Percentiles rank a stretch among this genome's conserved stretches.
Evolutionary conservation across 2,797 vertebrate species (phyloP).

Genomic region (Tarsius wallacei): DNA sequence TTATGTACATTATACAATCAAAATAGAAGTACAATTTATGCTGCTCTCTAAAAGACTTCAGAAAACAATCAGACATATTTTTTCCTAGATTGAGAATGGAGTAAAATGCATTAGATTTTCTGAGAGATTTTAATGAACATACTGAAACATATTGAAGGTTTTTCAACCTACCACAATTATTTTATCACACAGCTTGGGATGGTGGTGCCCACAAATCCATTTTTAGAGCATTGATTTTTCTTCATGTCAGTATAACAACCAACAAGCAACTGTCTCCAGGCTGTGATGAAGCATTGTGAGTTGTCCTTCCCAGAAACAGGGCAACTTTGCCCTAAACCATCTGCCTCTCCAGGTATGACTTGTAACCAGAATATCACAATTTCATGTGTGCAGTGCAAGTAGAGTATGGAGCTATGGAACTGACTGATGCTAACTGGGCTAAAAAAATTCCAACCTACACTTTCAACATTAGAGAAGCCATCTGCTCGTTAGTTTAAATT

Average conservation of each 20-base stretch:
- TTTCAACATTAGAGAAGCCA: slow-evolving; percentile 68
- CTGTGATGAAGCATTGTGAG: neutral
- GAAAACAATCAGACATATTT: neutral
- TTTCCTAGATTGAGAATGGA: neutral
- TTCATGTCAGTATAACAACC: neutral
- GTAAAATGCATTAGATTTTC: neutral
- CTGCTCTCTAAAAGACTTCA: neutral
- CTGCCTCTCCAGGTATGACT: neutral
- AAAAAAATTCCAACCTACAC: slow-evolving; percentile 51
- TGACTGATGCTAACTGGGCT: neutral
- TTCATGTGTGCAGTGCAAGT: neutral
- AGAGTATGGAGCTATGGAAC: neutral
- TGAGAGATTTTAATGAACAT: slow-evolving; percentile 11
- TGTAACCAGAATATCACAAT: slow-evolving; percentile 12
- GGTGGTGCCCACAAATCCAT: neutral
- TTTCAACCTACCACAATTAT: slow-evolving; percentile 32
- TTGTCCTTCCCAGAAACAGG: neutral
- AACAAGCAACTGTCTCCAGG: neutral
- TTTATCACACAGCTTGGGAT: slow-evolving; percentile 46
- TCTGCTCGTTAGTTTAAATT: slow-evolving; percentile 80
- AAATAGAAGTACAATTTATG: neutral
- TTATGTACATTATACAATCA: neutral
- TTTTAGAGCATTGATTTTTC: slow-evolving; percentile 47
- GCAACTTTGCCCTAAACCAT: neutral
- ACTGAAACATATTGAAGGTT: neutral